Percentiles rank a stretch among this genome's conserved stretches.
phyloP scores from a whole-genome alignment of 30 jellyfish, hydroid and myxozoan species.

The Rhopilema esculentum region DNA sequence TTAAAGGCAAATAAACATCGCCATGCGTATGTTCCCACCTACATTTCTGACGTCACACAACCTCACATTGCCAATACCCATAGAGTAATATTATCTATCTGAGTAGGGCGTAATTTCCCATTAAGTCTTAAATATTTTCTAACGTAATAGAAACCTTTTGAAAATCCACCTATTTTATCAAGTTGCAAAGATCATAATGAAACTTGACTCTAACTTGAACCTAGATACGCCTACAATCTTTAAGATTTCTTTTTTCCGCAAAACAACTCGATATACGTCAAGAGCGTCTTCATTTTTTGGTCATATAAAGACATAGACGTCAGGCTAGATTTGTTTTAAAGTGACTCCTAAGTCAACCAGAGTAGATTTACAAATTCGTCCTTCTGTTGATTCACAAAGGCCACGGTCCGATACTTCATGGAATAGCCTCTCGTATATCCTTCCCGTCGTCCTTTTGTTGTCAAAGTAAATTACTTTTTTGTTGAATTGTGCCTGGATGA shows the following conservation, averaged over 20 bases:
- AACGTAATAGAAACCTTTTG: not conserved
- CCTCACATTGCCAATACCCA: not conserved
- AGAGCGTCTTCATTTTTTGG: not conserved
- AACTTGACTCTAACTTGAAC: not conserved
- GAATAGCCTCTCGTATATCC: not conserved
- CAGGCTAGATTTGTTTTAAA: no score
- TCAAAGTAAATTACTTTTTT: not conserved
- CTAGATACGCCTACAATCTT: not conserved
- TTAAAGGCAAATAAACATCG: no score
- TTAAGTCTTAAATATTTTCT: not conserved
- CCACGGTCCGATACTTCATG: not conserved
- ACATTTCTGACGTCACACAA: not conserved
- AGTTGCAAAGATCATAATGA: not conserved
- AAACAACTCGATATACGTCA: not conserved
- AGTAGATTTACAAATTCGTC: no score
- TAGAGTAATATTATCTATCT: not conserved
- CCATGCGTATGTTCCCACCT: no score
- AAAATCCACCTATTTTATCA: not conserved
- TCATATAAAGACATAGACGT: no score
- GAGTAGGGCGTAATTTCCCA: not conserved
- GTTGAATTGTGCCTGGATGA: not conserved
- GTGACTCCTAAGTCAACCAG: no score
- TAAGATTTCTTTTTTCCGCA: not conserved
- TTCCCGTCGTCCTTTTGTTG: not conserved
- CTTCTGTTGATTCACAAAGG: not conserved